A percentile compares a stretch with the other conserved stretches of the same genome.
phyloP scores from a whole-genome alignment of 1,140 invertebrate genomes.

The Bilobella aurantiaca region DNA sequence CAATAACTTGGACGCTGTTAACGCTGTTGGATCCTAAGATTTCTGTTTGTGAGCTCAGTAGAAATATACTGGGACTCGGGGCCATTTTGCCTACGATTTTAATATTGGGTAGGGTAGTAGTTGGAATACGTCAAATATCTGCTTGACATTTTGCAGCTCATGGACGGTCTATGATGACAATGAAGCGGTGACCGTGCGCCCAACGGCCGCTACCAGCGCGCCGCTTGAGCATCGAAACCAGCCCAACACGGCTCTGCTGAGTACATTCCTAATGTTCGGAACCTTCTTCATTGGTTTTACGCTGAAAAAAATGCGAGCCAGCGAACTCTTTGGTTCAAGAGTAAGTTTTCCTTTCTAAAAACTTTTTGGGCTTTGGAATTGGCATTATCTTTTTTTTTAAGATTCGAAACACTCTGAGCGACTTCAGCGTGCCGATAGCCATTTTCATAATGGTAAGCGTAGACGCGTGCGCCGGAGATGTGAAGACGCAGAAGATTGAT shows the following conservation, averaged over 20 bases:
- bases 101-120: too few relatives aligned
- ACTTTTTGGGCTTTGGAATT: background rate
- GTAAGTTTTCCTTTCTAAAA: background rate
- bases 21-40: too few relatives aligned
- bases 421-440: slow-evolving; percentile 91
- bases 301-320: background rate
- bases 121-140: too few relatives aligned
- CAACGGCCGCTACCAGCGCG: background rate
- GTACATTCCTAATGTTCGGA: slow-evolving; percentile 79
- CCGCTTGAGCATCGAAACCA: background rate
- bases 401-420: slow-evolving; percentile 51
- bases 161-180: too few relatives aligned
- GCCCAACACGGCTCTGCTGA: slow-evolving; percentile 80
- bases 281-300: slow-evolving; percentile 82
- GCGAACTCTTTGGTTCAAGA: background rate
- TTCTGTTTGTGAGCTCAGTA: too few relatives aligned
- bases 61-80: too few relatives aligned
- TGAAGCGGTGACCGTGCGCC: too few relatives aligned
- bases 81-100: too few relatives aligned
- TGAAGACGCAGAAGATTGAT: slow-evolving; percentile 74
- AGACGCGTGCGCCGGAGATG: slow-evolving; percentile 58
- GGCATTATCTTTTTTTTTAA: background rate
- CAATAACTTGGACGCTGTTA: too few relatives aligned
- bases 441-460: slow-evolving; percentile 77
- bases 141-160: too few relatives aligned